Conservation (phyloP, 2,797 vertebrate genomes). For the Aselliscus stoliczkanus region DNA sequence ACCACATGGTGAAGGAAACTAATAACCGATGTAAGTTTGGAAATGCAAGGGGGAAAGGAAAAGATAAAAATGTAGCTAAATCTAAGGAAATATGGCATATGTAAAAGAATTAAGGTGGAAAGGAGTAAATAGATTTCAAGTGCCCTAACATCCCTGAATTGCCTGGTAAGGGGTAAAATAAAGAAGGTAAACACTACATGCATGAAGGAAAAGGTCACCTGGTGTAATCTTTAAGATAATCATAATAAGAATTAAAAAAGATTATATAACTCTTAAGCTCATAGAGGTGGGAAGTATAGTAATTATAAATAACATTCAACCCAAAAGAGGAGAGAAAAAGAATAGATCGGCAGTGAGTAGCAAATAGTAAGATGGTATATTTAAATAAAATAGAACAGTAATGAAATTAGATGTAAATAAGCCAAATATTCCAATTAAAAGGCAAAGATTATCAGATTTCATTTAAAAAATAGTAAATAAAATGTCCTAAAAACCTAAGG, state of each 20-base stretch:
- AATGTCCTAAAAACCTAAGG: background rate
- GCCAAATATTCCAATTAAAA: background rate
- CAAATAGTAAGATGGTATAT: background rate
- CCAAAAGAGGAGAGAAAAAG: background rate
- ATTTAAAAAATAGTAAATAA: background rate
- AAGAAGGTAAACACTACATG: background rate
- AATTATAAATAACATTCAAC: background rate
- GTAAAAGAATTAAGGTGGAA: background rate
- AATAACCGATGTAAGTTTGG: background rate
- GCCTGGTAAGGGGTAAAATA: background rate
- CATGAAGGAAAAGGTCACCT: background rate
- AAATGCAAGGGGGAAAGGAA: background rate
- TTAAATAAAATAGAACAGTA: background rate
- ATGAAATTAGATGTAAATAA: background rate
- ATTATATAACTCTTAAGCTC: background rate
- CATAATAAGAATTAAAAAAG: too few species aligned
- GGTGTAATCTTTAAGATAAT: background rate
- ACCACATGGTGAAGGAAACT: background rate
- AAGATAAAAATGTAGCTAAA: background rate
- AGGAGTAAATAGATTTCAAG: background rate
- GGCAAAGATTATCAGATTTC: background rate
- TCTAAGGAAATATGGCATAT: background rate
- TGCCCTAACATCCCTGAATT: background rate
- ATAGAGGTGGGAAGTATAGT: background rate
- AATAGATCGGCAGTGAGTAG: background rate